Conservation (phyloP, 2,888 invertebrate species). For the Eilema griseolum region DNA sequence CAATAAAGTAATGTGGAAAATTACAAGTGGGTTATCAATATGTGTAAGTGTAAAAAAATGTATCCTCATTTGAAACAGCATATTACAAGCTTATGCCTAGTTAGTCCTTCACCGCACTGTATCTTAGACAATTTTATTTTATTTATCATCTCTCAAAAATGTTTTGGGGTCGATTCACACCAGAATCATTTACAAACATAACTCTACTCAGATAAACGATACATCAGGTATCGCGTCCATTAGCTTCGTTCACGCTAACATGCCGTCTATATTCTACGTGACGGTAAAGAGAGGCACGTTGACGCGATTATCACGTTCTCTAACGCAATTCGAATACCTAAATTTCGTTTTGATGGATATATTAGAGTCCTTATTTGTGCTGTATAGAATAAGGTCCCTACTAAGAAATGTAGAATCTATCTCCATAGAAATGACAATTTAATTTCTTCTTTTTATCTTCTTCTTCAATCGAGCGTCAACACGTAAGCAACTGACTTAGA, state of each 20-base stretch:
- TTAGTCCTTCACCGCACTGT: background rate
- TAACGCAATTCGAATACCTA: conserved; percentile 44
- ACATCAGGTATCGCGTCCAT: conserved; percentile 54
- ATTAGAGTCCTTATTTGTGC: background rate
- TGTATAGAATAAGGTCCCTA: background rate
- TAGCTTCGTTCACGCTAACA: conserved; percentile 59
- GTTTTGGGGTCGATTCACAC: background rate
- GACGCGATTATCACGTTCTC: conserved; percentile 62
- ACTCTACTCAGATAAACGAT: conserved; percentile 25
- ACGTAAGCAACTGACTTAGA: too few species aligned
- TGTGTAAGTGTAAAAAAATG: too few species aligned
- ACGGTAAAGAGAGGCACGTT: conserved; percentile 63
- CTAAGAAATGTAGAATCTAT: background rate
- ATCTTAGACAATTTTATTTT: background rate
- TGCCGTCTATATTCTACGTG: conserved; percentile 70
- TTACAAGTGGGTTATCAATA: too few species aligned
- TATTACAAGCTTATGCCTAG: too few species aligned
- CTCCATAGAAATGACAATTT: too few species aligned
- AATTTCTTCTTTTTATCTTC: too few species aligned
- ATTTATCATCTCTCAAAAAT: background rate
- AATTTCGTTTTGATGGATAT: conserved; percentile 36
- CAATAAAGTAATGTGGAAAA: too few species aligned
- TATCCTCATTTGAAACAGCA: too few species aligned
- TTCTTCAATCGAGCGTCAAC: too few species aligned
- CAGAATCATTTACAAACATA: background rate